phyloP scores from a whole-genome alignment of 2,797 vertebrate species.

The Decapterus maruadsi region DNA sequence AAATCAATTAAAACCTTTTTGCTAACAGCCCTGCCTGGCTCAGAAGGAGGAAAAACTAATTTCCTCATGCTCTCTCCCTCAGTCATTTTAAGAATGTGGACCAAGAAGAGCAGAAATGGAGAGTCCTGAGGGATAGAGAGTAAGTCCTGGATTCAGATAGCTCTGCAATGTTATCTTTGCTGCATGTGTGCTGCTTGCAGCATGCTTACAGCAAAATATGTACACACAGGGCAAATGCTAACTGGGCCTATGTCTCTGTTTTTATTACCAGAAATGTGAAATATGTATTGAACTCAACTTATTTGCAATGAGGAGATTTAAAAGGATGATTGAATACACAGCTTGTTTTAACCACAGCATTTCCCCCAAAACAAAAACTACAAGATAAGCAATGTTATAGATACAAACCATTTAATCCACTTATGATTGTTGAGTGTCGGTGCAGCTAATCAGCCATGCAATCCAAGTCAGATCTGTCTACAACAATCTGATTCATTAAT shows the following conservation, averaged over 20 bases:
- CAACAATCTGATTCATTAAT: slow-evolving; percentile 23
- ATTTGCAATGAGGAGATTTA: slow-evolving; percentile 33
- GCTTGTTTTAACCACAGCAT: slow-evolving; percentile 7
- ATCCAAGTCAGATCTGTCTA: slow-evolving; percentile 39
- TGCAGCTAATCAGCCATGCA: slow-evolving; percentile 28
- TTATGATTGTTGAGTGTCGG: slow-evolving; percentile 1
- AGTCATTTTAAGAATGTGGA: slow-evolving; percentile 59
- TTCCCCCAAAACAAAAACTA: slow-evolving; percentile 16
- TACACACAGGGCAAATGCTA: background rate
- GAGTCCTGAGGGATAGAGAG: slow-evolving; percentile 47
- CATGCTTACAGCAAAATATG: slow-evolving; percentile 4
- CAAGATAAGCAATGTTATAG: slow-evolving; percentile 18
- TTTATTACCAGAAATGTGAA: slow-evolving; percentile 9
- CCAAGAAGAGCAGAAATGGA: slow-evolving; percentile 53
- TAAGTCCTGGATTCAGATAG: slow-evolving; percentile 44
- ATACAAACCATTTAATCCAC: slow-evolving; percentile 12
- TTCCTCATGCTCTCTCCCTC: slow-evolving; percentile 22
- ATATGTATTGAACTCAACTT: slow-evolving; percentile 6
- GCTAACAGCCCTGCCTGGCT: slow-evolving; percentile 67
- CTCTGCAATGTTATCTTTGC: slow-evolving; percentile 26
- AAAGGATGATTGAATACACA: slow-evolving; percentile 5
- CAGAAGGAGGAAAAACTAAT: slow-evolving; percentile 59
- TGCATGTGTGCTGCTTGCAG: slow-evolving; percentile 26
- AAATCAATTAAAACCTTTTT: slow-evolving; percentile 79
- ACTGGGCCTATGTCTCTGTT: background rate